phyloP scores from a whole-genome alignment of 2,888 invertebrate species.

The Cotesia congregata region DNA sequence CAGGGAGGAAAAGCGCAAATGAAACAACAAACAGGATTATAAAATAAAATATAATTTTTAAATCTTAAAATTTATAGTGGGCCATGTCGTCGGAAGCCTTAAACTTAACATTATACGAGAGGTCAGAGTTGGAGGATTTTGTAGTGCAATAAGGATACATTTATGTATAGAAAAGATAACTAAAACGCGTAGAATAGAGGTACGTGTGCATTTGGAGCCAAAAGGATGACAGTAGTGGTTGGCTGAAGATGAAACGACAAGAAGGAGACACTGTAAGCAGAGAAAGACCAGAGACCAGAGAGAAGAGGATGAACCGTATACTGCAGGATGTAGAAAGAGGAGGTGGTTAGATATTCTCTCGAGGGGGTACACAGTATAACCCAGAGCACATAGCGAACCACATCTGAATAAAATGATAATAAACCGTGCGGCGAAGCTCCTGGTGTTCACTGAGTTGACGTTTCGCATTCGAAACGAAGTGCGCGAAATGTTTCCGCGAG shows the following conservation, averaged over 20 bases:
- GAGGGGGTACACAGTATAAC: constrained; percentile 56
- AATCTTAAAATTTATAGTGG: constrained; percentile 62
- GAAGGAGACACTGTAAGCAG: constrained; percentile 10
- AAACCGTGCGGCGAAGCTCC: constrained; percentile 57
- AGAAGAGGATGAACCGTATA: constrained; percentile 19
- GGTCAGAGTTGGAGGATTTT: constrained; percentile 36
- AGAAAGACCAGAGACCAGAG: background rate
- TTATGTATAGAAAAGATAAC: constrained; percentile 32
- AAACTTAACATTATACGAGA: constrained; percentile 63
- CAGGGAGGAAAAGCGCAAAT: constrained; percentile 29
- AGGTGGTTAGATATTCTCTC: constrained; percentile 48
- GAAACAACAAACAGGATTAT: constrained; percentile 37
- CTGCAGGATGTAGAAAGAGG: constrained; percentile 42
- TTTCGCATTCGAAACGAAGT: constrained; percentile 48
- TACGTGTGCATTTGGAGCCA: constrained; percentile 38
- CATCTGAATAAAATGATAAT: constrained; percentile 69
- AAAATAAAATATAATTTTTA: constrained; percentile 47
- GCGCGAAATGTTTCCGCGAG: constrained; percentile 27
- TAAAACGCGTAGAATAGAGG: constrained; percentile 26
- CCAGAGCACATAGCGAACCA: constrained; percentile 52
- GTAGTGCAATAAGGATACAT: constrained; percentile 25
- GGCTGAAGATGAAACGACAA: constrained; percentile 15
- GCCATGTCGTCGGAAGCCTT: constrained; percentile 67
- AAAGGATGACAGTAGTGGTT: constrained; percentile 37
- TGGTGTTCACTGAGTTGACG: constrained; percentile 41